These are phyloP conservation scores for Gobionotothen gibberifrons DNA, from an alignment of 2,797 vertebrate species.

Conservation along the genomic window DNA sequence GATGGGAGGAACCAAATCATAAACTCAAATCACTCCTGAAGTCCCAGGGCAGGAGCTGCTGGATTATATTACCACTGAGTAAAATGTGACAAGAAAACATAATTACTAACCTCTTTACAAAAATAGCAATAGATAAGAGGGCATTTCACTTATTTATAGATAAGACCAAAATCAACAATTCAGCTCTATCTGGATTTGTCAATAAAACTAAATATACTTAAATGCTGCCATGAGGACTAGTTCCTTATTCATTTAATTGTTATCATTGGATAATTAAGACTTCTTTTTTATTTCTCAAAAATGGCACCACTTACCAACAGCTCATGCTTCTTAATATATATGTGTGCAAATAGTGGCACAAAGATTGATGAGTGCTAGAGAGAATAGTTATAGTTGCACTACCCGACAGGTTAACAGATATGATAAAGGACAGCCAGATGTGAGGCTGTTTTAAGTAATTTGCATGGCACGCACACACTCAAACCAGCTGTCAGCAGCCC, in stretches of 20 bases:
- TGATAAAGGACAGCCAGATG: slow-evolving; percentile 8
- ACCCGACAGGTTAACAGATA: slow-evolving; percentile 1
- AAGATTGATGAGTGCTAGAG: background rate
- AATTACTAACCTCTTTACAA: slow-evolving; percentile 6
- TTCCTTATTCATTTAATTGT: no score
- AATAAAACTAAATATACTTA: no score
- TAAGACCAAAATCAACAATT: no score
- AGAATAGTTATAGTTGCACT: background rate
- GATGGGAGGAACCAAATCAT: background rate
- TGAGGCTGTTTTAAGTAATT: slow-evolving; percentile 17
- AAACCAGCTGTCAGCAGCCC: background rate
- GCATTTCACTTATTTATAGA: background rate
- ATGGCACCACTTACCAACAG: no score
- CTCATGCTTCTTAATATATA: no score
- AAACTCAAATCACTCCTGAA: background rate
- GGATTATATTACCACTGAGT: background rate
- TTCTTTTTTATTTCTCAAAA: no score
- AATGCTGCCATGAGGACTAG: no score
- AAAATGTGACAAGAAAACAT: slow-evolving; percentile 7
- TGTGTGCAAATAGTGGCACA: background rate
- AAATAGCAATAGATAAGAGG: background rate
- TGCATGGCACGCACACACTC: slow-evolving; percentile 22
- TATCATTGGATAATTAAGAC: no score
- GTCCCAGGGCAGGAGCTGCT: background rate
- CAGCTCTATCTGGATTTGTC: no score